phyloP scores from a whole-genome alignment of 2,113 vertebrate species.

The Bucco capensis region DNA sequence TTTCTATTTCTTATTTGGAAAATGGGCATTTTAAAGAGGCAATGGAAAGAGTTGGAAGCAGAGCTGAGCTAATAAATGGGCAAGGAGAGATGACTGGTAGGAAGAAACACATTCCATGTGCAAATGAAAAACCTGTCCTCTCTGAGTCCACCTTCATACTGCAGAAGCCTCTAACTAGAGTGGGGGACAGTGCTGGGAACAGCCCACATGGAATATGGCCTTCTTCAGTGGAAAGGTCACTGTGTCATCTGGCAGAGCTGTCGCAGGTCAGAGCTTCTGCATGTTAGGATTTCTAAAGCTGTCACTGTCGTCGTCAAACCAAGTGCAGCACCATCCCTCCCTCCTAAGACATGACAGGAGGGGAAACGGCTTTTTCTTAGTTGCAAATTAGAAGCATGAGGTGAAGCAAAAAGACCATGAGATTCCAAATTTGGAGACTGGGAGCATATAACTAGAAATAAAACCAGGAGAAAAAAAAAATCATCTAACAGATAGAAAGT shows the following conservation, averaged over 20 bases:
- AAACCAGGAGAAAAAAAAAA: not conserved
- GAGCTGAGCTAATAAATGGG: not conserved
- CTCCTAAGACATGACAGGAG: not conserved
- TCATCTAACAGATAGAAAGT: no score
- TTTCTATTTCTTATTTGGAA: not conserved
- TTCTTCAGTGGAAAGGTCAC: not conserved
- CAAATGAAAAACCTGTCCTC: not conserved
- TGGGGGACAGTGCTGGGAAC: not conserved
- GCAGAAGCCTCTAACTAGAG: not conserved
- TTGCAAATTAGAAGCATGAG: not conserved
- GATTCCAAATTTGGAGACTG: not conserved
- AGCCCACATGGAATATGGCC: not conserved
- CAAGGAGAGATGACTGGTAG: not conserved
- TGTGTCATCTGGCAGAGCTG: not conserved
- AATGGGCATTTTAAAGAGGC: not conserved
- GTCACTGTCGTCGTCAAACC: not conserved
- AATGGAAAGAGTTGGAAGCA: not conserved
- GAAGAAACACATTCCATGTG: not conserved
- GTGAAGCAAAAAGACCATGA: not conserved
- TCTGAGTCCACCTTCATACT: not conserved
- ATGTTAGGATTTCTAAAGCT: not conserved
- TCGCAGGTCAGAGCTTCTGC: not conserved
- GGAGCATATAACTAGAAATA: not conserved
- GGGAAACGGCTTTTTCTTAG: not conserved
- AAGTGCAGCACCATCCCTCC: not conserved